These are phyloP conservation scores for Octonoba sinensis DNA, from an alignment of 2,888 invertebrate genomes.

Conservation along the genomic window DNA sequence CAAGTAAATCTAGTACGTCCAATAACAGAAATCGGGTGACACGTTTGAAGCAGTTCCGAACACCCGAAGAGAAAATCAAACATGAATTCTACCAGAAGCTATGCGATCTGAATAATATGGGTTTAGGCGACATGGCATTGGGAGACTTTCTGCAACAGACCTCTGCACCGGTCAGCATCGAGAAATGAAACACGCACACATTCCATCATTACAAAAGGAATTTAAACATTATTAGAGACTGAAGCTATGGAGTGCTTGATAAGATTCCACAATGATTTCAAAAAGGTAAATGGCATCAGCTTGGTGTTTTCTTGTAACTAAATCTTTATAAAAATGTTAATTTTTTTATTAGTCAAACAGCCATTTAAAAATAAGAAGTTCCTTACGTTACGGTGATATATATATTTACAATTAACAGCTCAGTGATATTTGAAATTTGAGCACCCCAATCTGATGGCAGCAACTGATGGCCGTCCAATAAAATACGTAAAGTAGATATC, in stretches of 20 bases:
- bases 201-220: slow-evolving; percentile 1
- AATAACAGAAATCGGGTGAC: slow-evolving; percentile 48
- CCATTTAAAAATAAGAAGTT: slow-evolving; percentile 11
- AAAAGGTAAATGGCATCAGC: background rate
- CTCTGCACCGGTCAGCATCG: slow-evolving; percentile 24
- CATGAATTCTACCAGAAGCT: slow-evolving; percentile 56
- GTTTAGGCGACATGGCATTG: slow-evolving; percentile 22
- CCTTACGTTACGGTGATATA: slow-evolving; percentile 44
- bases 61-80: slow-evolving; percentile 54
- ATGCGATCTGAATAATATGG: slow-evolving; percentile 56
- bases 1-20: slow-evolving; percentile 4
- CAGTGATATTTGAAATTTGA: slow-evolving; percentile 21
- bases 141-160: slow-evolving; percentile 47
- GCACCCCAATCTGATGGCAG: slow-evolving; percentile 38
- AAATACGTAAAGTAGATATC: slow-evolving; percentile 49
- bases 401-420: background rate
- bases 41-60: slow-evolving; percentile 43
- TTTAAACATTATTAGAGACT: background rate
- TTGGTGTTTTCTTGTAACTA: too few relatives aligned
- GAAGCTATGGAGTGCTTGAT: slow-evolving; percentile 45
- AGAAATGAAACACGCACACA: slow-evolving; percentile 56
- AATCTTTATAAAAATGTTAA: too few relatives aligned
- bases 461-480: slow-evolving; percentile 52
- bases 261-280: slow-evolving; percentile 45
- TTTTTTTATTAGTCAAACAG: too few relatives aligned